Conservation (phyloP, 2,888 invertebrate genomes). For the Helleia helle region DNA sequence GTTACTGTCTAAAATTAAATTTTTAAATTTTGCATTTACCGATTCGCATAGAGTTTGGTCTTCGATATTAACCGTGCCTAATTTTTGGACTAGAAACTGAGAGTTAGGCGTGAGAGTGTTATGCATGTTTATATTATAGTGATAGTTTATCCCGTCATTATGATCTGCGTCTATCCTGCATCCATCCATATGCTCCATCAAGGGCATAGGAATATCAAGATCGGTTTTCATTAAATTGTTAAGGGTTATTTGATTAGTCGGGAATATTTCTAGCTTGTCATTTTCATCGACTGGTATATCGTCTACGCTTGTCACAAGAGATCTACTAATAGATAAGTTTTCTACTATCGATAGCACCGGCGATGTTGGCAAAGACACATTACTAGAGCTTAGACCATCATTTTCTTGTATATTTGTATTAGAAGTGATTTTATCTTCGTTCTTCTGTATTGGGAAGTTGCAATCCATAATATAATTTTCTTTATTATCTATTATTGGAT, state of each 20-base stretch:
- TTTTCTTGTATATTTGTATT: conserved; percentile 5
- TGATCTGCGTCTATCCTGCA: conserved; percentile 30
- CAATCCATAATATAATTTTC: no score
- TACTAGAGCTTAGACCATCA: conserved; percentile 40
- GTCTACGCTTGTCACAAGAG: conserved; percentile 26
- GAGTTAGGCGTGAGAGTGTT: conserved; percentile 23
- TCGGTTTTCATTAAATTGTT: conserved; percentile 37
- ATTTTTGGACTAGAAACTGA: conserved; percentile 38
- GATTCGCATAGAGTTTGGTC: conserved; percentile 39
- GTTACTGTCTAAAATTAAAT: conserved; percentile 50
- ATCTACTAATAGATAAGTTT: conserved; percentile 46
- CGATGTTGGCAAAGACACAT: conserved; percentile 45
- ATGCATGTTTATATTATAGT: conserved; percentile 18
- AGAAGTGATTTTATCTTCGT: neutral
- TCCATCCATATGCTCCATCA: conserved; percentile 49
- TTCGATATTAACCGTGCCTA: conserved; percentile 32
- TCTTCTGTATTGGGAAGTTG: no score
- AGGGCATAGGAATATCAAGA: conserved; percentile 41
- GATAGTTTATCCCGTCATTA: conserved; percentile 18
- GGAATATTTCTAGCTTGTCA: neutral
- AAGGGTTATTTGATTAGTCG: conserved; percentile 18
- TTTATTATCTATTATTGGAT: no score
- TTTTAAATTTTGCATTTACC: conserved; percentile 39
- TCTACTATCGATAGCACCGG: conserved; percentile 60
- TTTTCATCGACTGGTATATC: conserved; percentile 18